Conservation (phyloP, 2,113 vertebrate species). For the Xenopus borealis region DNA sequence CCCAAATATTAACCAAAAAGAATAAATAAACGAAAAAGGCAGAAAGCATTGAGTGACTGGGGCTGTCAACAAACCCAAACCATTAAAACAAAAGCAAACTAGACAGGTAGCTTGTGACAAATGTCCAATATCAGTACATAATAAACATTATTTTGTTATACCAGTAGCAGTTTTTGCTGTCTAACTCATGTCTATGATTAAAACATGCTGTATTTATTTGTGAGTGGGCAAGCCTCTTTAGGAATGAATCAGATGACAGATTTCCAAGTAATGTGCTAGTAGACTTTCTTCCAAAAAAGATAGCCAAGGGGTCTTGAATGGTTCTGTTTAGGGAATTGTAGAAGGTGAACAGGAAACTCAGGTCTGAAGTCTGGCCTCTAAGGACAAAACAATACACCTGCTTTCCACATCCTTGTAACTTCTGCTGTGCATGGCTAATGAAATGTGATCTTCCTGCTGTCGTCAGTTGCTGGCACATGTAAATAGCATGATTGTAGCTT, state of each 20-base stretch:
- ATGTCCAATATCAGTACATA: too few species aligned
- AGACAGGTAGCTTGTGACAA: too few species aligned
- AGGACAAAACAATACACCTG: conserved; percentile 1
- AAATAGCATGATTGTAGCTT: conserved; percentile 4
- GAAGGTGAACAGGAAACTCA: not conserved
- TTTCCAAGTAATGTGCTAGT: not conserved
- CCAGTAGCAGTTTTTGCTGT: not conserved
- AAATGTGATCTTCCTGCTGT: conserved; percentile 10
- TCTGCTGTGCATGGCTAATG: not conserved
- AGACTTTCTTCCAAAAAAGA: conserved; percentile 6
- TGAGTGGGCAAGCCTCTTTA: not conserved
- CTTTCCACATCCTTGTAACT: not conserved
- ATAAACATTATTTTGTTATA: too few species aligned
- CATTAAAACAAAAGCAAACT: too few species aligned
- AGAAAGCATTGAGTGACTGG: too few species aligned
- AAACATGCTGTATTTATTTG: not conserved
- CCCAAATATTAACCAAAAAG: too few species aligned
- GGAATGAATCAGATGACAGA: not conserved
- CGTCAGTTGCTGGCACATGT: conserved; percentile 9
- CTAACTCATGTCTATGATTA: not conserved
- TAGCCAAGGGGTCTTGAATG: not conserved
- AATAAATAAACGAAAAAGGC: too few species aligned
- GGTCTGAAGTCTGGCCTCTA: not conserved
- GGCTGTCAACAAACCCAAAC: too few species aligned
- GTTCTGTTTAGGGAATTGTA: conserved; percentile 1